Conservation (phyloP, 2,888 invertebrate genomes). For the Drosophila lutescens region DNA sequence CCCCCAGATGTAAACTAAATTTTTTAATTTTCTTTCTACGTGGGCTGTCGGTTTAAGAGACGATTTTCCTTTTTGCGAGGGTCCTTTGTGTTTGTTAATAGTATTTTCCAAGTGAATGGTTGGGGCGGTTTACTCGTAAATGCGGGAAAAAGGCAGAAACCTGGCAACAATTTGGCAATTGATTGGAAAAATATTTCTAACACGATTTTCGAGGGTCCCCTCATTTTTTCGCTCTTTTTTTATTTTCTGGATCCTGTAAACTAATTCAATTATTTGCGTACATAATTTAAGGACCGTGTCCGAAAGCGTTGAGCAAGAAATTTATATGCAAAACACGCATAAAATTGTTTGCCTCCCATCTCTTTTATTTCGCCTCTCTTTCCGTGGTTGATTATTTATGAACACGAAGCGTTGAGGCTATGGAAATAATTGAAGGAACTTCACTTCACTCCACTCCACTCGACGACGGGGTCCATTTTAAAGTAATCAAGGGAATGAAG, state of each 20-base stretch:
- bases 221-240: background rate
- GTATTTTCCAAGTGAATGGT: conserved; percentile 51
- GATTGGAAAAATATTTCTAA: conserved; percentile 74
- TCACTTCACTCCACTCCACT: conserved; percentile 3
- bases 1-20: conserved; percentile 26
- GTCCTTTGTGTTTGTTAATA: conserved; percentile 42
- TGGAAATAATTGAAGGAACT: conserved; percentile 66
- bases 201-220: conserved; percentile 53
- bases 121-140: conserved; percentile 14
- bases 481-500: conserved; percentile 64
- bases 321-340: conserved; percentile 79
- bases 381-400: conserved; percentile 64
- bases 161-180: conserved; percentile 57
- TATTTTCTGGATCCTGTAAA: conserved; percentile 38
- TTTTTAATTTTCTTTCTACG: conserved; percentile 15
- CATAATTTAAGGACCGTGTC: conserved; percentile 65
- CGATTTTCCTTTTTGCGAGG: conserved; percentile 5
- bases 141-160: conserved; percentile 4
- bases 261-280: conserved; percentile 77
- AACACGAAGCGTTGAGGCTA: conserved; percentile 58
- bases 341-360: conserved; percentile 56
- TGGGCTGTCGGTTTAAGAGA: background rate
- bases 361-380: background rate
- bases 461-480: conserved; percentile 52
- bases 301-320: conserved; percentile 61